Evolutionary conservation across 2,888 invertebrate species (phyloP).

Genomic region (Scelioninae gen. 1): DNA sequence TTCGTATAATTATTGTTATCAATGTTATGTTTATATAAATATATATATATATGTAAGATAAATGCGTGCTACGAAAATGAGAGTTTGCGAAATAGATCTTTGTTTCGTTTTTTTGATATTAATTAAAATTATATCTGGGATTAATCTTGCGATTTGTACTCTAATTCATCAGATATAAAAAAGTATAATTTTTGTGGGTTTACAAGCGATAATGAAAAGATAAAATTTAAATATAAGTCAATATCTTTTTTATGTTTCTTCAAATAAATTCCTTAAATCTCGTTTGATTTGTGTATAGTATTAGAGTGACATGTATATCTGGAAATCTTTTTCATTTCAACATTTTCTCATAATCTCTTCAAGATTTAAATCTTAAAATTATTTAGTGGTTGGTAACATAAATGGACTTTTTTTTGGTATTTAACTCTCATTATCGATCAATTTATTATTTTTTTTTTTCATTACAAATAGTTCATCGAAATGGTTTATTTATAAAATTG

Average conservation of each 20-base stretch:
- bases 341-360: conserved; percentile 18
- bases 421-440: background rate
- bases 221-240: too few species aligned
- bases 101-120: too few species aligned
- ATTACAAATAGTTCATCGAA: too few species aligned
- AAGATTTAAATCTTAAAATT: background rate
- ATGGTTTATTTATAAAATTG: too few species aligned
- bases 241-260: too few species aligned
- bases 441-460: background rate
- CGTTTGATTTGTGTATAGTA: conserved; percentile 6
- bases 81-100: too few species aligned
- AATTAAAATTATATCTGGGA: too few species aligned
- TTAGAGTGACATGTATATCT: conserved; percentile 9
- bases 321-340: conserved; percentile 18
- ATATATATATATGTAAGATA: background rate
- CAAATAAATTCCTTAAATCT: background rate
- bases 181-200: too few species aligned
- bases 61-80: too few species aligned
- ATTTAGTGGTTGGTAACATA: background rate
- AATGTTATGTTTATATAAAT: too few species aligned
- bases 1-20: background rate
- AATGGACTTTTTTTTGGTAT: background rate
- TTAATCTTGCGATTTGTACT: too few species aligned
- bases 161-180: too few species aligned
- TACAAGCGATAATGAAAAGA: background rate